Conservation (phyloP, 2,113 vertebrate species). For the Ovis canadensis region DNA sequence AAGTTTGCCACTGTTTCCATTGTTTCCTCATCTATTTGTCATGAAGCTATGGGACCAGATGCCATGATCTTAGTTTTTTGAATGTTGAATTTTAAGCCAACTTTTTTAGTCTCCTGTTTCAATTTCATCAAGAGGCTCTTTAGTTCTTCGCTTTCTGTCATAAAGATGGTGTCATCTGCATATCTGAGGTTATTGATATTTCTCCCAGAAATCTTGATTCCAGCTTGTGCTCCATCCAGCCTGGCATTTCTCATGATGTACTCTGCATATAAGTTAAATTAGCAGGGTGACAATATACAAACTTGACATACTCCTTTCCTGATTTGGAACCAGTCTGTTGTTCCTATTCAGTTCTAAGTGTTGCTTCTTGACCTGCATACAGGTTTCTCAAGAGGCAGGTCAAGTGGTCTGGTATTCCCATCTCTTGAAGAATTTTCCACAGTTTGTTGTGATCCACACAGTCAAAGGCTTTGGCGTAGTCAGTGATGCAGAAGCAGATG, state of each 20-base stretch:
- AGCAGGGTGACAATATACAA: not conserved
- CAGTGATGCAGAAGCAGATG: not conserved
- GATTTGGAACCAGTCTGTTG: not conserved
- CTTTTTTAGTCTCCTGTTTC: not conserved
- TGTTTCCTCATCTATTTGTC: not conserved
- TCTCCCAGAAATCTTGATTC: not conserved
- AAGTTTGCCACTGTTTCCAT: not conserved
- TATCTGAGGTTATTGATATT: not conserved
- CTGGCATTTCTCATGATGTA: not conserved
- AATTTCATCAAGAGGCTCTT: not conserved
- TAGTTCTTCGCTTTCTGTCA: not conserved
- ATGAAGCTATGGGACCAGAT: not conserved
- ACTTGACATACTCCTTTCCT: not conserved
- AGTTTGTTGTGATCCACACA: not conserved
- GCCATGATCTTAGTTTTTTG: not conserved
- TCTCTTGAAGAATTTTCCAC: not conserved
- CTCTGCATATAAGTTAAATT: not conserved
- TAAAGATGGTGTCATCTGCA: not conserved
- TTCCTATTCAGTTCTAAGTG: not conserved
- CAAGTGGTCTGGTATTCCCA: not conserved
- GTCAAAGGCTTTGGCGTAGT: accelerated
- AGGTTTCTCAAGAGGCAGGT: not conserved
- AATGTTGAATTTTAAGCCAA: not conserved
- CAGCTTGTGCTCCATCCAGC: not conserved
- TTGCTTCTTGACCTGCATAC: not conserved